A percentile compares a stretch with the other conserved stretches of the same genome.
These are phyloP conservation scores for Campylorhamphus procurvoides DNA, from an alignment of 2,113 vertebrate species.

Conservation along the genomic window DNA sequence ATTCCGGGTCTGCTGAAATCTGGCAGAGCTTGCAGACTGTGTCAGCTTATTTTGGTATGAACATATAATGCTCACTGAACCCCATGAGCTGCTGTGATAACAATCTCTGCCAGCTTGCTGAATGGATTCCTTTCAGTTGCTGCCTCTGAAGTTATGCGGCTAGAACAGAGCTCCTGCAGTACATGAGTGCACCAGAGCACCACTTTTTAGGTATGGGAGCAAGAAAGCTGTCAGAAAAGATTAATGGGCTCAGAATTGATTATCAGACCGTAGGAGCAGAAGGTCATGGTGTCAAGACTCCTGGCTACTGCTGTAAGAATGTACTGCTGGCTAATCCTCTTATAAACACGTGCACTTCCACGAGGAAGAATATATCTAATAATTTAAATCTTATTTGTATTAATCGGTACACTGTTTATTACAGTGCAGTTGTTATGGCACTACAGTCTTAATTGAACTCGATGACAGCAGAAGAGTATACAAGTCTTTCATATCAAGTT, in stretches of 20 bases:
- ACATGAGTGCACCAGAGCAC: background rate
- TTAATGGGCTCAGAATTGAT: background rate
- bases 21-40: slow-evolving; percentile 18
- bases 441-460: background rate
- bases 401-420: background rate
- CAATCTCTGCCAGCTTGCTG: slow-evolving; percentile 54
- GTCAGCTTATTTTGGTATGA: slow-evolving; percentile 54
- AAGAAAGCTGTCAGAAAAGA: slow-evolving; percentile 7
- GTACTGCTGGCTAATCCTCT: background rate
- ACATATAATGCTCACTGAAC: slow-evolving; percentile 38
- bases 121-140: slow-evolving; percentile 56
- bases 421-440: background rate
- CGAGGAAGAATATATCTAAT: background rate
- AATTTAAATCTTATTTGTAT: background rate
- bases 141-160: slow-evolving; percentile 20
- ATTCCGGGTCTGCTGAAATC: background rate
- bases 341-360: background rate
- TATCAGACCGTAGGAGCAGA: background rate
- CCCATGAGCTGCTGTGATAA: slow-evolving; percentile 38
- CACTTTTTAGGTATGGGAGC: background rate
- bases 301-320: background rate
- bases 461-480: background rate
- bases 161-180: background rate
- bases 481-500: background rate
- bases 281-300: slow-evolving; percentile 2